A percentile compares a stretch with the other conserved stretches of the same genome.
phyloP scores from a whole-genome alignment of 1,140 invertebrate genomes.

The Zaprionus tsacasi region DNA sequence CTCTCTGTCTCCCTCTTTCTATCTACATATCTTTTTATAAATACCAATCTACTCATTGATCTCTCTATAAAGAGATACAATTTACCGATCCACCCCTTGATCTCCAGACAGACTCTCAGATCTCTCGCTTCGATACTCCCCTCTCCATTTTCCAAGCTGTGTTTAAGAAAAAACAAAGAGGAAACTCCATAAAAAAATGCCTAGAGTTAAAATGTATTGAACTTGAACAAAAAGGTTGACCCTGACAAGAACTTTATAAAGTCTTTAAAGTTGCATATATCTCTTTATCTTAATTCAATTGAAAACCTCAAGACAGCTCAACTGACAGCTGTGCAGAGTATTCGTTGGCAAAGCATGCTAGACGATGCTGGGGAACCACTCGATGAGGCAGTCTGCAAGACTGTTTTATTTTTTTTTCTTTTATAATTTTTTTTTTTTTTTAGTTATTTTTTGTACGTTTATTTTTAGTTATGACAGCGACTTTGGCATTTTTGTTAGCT shows the following conservation, averaged over 20 bases:
- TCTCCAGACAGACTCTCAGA: too few species aligned
- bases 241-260: not conserved
- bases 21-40: too few species aligned
- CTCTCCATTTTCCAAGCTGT: too few species aligned
- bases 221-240: not conserved
- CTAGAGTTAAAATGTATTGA: not conserved
- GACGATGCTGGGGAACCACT: not conserved
- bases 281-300: not conserved
- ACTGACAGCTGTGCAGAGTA: conserved; percentile 16
- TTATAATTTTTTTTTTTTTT: conserved; percentile 9
- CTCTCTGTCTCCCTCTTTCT: too few species aligned
- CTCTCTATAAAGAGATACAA: too few species aligned
- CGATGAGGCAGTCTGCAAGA: conserved; percentile 13
- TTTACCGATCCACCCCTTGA: too few species aligned
- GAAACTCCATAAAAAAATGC: not conserved
- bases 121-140: too few species aligned
- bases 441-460: not conserved
- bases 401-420: conserved; percentile 9
- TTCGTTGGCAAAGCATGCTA: not conserved
- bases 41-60: too few species aligned
- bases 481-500: conserved; percentile 37
- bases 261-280: not conserved
- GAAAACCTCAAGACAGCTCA: not conserved
- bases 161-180: not conserved
- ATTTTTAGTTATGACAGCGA: conserved; percentile 34